A percentile compares a stretch with the other conserved stretches of the same genome.
Evolutionary conservation across 2,113 vertebrate species (phyloP).

Genomic region (Phoxinus phoxinus): DNA sequence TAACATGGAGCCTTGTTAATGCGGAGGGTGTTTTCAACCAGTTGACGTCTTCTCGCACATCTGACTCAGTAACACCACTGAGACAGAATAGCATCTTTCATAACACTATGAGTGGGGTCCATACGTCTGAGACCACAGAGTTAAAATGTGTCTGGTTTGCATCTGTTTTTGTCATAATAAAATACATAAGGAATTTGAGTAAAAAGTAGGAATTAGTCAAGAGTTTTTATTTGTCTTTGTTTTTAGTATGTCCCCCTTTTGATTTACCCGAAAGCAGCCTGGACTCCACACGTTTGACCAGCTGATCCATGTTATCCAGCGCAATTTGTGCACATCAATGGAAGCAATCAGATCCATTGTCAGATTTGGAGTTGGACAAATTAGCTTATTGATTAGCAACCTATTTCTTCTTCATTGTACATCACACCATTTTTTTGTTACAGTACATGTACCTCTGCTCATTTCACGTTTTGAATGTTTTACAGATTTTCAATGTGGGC

Average conservation of each 20-base stretch:
- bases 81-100: conserved; percentile 82
- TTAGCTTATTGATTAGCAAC: background rate
- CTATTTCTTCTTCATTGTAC: background rate
- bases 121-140: background rate
- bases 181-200: background rate
- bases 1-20: conserved; percentile 75
- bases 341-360: background rate
- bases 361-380: background rate
- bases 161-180: background rate
- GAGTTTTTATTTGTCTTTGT: too few species aligned
- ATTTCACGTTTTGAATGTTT: background rate
- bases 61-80: conserved; percentile 87
- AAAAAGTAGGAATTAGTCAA: background rate
- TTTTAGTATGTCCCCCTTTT: too few species aligned
- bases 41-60: conserved; percentile 83
- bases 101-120: conserved; percentile 73
- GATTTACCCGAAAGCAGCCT: too few species aligned
- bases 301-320: background rate
- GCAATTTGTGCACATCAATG: background rate
- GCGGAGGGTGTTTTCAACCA: conserved; percentile 75
- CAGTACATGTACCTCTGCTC: background rate
- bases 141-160: background rate
- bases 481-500: background rate
- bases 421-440: background rate
- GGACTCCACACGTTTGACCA: background rate